Conservation (phyloP, 2,113 vertebrate species). For the Apus apus region DNA sequence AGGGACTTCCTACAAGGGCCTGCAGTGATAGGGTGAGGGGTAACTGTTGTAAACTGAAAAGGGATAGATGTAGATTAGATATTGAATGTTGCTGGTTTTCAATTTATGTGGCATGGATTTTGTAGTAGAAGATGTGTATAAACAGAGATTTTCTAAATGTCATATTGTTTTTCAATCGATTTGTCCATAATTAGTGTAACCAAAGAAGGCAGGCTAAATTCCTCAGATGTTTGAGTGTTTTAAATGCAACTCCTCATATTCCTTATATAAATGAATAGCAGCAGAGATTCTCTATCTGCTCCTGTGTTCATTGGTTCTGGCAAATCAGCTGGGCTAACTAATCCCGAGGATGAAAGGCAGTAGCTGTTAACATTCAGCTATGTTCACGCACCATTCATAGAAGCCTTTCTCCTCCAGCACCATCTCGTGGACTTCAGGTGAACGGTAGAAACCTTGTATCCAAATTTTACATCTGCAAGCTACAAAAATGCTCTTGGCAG, state of each 20-base stretch:
- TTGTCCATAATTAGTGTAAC: not conserved
- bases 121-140: not conserved
- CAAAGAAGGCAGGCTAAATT: not conserved
- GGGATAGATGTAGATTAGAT: too few species aligned
- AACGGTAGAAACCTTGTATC: fast-evolving
- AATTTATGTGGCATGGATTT: not conserved
- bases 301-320: not conserved
- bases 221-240: fast-evolving
- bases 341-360: fast-evolving
- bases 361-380: too few species aligned
- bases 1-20: too few species aligned
- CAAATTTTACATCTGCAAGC: not conserved
- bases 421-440: not conserved
- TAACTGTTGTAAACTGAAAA: too few species aligned
- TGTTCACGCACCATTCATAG: too few species aligned
- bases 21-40: too few species aligned
- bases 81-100: not conserved
- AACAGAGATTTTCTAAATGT: not conserved
- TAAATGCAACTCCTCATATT: fast-evolving
- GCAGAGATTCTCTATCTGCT: not conserved
- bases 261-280: not conserved
- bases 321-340: not conserved
- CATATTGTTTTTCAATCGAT: not conserved
- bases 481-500: not conserved
- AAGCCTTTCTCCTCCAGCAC: not conserved